Conservation (phyloP, 1,140 invertebrate genomes). For the Nylanderia fulva region DNA sequence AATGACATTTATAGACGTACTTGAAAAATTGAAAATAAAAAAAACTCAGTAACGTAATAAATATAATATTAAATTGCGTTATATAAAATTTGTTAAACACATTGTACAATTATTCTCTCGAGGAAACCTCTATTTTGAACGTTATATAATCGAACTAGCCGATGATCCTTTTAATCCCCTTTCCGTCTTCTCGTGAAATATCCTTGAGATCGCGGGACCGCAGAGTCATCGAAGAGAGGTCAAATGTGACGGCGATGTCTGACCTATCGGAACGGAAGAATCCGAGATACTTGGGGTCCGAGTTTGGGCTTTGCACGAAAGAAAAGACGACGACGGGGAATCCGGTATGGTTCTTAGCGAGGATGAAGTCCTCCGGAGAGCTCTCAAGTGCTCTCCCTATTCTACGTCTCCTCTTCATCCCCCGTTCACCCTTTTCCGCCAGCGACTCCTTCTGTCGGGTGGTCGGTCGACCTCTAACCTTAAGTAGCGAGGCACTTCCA, state of each 20-base stretch:
- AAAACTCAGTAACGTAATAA: too few relatives aligned
- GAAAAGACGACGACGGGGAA: slow-evolving; percentile 75
- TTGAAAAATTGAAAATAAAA: too few relatives aligned
- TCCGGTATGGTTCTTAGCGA: slow-evolving; percentile 79
- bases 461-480: slow-evolving; percentile 49
- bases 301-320: slow-evolving; percentile 71
- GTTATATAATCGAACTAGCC: too few relatives aligned
- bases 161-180: slow-evolving; percentile 18
- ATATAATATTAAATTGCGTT: neutral
- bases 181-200: neutral
- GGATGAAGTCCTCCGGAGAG: slow-evolving; percentile 81
- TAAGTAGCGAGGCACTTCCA: slow-evolving; percentile 51
- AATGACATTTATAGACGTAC: neutral
- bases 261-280: slow-evolving; percentile 77
- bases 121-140: neutral
- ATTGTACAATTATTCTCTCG: neutral
- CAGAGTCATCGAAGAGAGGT: neutral
- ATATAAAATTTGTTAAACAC: neutral
- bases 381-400: slow-evolving; percentile 73
- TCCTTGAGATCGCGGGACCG: neutral
- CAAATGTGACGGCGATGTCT: slow-evolving; percentile 7
- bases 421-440: slow-evolving; percentile 54
- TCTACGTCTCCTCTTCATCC: slow-evolving; percentile 19
- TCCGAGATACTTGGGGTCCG: slow-evolving; percentile 59
- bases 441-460: neutral